phyloP scores from a whole-genome alignment of 1,140 invertebrate species.

The Pseudachorutes palmiensis region DNA sequence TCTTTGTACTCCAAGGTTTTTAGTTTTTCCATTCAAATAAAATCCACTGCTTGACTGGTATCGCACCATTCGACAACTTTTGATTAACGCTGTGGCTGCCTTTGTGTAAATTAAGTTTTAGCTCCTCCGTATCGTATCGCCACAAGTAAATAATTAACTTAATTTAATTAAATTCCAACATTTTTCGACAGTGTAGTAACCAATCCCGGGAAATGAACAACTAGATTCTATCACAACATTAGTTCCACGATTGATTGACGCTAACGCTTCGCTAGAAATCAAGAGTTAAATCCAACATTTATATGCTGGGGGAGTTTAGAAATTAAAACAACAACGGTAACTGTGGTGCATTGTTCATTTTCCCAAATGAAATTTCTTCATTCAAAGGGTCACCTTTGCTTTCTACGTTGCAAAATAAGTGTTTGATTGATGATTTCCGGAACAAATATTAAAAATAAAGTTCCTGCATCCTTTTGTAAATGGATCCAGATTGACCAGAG shows the following conservation, averaged over 20 bases:
- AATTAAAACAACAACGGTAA: not conserved
- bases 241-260: constrained; percentile 30
- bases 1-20: not conserved
- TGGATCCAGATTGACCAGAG: too few relatives aligned
- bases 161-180: too few relatives aligned
- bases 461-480: too few relatives aligned
- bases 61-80: too few relatives aligned
- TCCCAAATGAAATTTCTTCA: not conserved
- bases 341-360: not conserved
- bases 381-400: not conserved
- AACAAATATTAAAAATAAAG: too few relatives aligned
- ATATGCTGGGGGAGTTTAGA: not conserved
- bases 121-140: too few relatives aligned
- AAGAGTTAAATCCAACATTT: not conserved
- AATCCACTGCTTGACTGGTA: too few relatives aligned
- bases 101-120: too few relatives aligned
- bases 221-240: constrained; percentile 37
- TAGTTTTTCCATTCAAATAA: not conserved
- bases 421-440: too few relatives aligned
- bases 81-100: too few relatives aligned
- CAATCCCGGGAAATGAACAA: constrained; percentile 18
- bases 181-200: too few relatives aligned
- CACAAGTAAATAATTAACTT: too few relatives aligned
- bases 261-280: not conserved
- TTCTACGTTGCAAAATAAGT: not conserved